Percentiles rank a stretch among this genome's conserved stretches.
Evolutionary conservation across 1,140 invertebrate genomes (phyloP).

Genomic region (Danaus melanippus): DNA sequence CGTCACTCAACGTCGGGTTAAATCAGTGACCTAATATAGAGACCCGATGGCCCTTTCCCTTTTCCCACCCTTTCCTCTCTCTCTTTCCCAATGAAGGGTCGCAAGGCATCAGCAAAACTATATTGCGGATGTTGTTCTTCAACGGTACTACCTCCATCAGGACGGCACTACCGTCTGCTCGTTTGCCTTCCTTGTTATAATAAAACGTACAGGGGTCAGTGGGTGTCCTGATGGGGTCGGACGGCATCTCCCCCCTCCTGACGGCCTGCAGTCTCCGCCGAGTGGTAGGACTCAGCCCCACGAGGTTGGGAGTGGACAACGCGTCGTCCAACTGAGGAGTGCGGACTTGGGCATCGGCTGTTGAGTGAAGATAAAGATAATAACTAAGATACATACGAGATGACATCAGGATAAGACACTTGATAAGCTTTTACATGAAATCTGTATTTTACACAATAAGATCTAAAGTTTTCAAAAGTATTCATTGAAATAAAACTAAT

Average conservation of each 20-base stretch:
- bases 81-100: no score
- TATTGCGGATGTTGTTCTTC: no score
- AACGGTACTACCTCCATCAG: no score
- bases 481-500: no score
- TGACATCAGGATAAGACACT: not conserved
- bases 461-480: not conserved
- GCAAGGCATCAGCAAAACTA: no score
- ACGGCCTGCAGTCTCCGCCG: conserved; percentile 52
- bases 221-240: conserved; percentile 56
- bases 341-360: conserved; percentile 24
- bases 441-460: not conserved
- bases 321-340: conserved; percentile 61
- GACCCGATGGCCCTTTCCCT: no score
- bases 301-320: conserved; percentile 54
- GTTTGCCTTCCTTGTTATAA: not conserved
- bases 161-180: no score
- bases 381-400: not conserved
- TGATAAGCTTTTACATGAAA: not conserved
- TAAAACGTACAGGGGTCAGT: conserved; percentile 53
- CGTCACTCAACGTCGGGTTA: no score
- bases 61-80: no score
- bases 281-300: conserved; percentile 48
- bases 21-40: no score
- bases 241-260: conserved; percentile 57
- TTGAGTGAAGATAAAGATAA: not conserved